phyloP scores from a whole-genome alignment of 2,888 invertebrate genomes.

The Apamea sordens region DNA sequence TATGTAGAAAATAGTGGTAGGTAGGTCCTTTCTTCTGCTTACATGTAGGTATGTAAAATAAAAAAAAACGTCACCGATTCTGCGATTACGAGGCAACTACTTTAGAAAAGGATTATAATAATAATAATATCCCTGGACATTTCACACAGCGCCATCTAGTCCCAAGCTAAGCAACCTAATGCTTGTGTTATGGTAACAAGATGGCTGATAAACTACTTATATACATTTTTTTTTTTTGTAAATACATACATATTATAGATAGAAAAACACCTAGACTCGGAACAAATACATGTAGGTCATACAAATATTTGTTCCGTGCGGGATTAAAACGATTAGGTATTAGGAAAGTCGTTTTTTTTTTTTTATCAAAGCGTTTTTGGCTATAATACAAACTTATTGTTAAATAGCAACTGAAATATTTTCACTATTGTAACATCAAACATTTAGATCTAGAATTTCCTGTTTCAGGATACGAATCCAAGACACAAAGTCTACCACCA shows the following conservation, averaged over 20 bases:
- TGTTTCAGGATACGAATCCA: background rate
- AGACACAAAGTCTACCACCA: background rate
- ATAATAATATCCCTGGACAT: too few relatives aligned
- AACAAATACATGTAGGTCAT: too few relatives aligned
- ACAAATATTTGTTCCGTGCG: too few relatives aligned
- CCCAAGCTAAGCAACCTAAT: too few relatives aligned
- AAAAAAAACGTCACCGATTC: background rate
- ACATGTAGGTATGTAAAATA: background rate
- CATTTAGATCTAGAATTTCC: background rate
- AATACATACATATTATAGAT: too few relatives aligned
- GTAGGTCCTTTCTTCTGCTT: background rate
- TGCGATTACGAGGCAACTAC: background rate
- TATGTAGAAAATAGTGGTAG: too few relatives aligned
- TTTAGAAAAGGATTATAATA: background rate
- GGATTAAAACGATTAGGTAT: too few relatives aligned
- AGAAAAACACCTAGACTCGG: too few relatives aligned
- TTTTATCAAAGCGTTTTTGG: background rate
- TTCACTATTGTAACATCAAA: background rate
- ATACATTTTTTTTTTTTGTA: too few relatives aligned
- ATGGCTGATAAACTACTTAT: too few relatives aligned
- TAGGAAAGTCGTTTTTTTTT: background rate
- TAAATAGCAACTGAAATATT: background rate
- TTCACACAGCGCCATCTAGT: too few relatives aligned
- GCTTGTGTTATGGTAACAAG: too few relatives aligned
- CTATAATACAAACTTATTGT: background rate